Percentiles rank a stretch among this genome's conserved stretches.
phyloP scores from a whole-genome alignment of 1,140 invertebrate species.

The Heliconius congener region DNA sequence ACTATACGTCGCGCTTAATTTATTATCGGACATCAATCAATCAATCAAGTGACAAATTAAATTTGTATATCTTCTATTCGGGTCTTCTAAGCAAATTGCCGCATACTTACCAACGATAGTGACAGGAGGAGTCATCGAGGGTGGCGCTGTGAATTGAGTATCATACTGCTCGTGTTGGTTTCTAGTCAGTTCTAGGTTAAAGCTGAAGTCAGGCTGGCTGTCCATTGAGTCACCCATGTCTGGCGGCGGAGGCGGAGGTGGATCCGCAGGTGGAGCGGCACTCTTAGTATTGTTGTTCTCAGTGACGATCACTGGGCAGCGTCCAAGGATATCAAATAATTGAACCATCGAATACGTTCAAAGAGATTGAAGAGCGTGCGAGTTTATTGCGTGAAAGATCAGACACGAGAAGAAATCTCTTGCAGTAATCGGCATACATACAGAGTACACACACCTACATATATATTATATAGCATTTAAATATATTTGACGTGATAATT shows the following conservation, averaged over 20 bases:
- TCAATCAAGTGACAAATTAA: neutral
- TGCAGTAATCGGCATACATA: conserved; percentile 1
- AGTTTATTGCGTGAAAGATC: neutral
- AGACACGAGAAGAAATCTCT: neutral
- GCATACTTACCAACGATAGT: conserved; percentile 81
- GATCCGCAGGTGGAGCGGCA: conserved; percentile 72
- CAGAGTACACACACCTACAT: neutral
- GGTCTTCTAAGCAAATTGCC: neutral
- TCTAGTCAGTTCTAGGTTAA: conserved; percentile 87
- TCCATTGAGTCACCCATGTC: conserved; percentile 66
- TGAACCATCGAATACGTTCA: conserved; percentile 35
- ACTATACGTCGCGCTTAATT: neutral
- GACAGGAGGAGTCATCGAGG: conserved; percentile 56
- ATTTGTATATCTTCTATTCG: neutral
- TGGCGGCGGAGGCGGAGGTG: conserved; percentile 68
- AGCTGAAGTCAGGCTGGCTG: conserved; percentile 80
- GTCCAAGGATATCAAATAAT: conserved; percentile 60
- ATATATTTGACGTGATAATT: neutral
- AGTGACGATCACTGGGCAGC: conserved; percentile 65
- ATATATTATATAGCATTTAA: neutral
- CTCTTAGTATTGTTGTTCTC: conserved; percentile 74
- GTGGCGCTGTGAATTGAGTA: conserved; percentile 83
- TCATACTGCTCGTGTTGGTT: conserved; percentile 89
- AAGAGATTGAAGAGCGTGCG: conserved; percentile 6
- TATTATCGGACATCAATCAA: neutral